Conservation (phyloP, 2,113 vertebrate genomes). For the Craseonycteris thonglongyai region DNA sequence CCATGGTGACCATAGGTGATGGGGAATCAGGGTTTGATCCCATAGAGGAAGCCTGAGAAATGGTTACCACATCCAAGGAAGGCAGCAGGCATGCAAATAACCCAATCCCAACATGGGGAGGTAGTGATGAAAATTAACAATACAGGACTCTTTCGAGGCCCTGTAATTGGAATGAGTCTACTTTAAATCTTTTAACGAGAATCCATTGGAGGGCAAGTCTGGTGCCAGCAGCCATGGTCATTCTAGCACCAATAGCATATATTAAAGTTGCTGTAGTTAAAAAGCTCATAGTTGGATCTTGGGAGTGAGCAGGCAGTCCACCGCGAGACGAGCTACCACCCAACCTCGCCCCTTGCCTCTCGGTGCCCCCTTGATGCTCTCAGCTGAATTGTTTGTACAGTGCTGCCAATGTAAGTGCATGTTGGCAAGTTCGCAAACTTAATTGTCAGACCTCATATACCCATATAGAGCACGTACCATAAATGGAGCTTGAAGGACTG, state of each 20-base stretch:
- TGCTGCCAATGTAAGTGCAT: too few species aligned
- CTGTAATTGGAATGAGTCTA: not conserved
- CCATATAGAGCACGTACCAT: not conserved
- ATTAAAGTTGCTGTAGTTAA: not conserved
- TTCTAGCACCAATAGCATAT: not conserved
- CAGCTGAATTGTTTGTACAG: too few species aligned
- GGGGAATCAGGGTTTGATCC: slow-evolving; percentile 64
- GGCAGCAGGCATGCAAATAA: slow-evolving; percentile 63
- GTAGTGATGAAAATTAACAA: not conserved
- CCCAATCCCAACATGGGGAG: slow-evolving; percentile 18
- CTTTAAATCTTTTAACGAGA: not conserved
- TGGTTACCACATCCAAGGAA: slow-evolving; percentile 68
- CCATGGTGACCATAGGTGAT: slow-evolving; percentile 64
- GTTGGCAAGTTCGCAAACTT: too few species aligned
- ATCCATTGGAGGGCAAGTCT: not conserved
- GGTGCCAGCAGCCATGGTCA: not conserved
- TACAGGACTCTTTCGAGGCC: not conserved
- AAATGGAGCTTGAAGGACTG: not conserved
- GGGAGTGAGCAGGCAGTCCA: not conserved
- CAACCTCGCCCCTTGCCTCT: slow-evolving; percentile 20
- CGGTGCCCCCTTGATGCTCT: not conserved
- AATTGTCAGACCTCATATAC: too few species aligned
- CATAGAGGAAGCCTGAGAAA: not conserved
- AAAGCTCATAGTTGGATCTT: not conserved
- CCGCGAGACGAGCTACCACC: slow-evolving; percentile 25